Evolutionary conservation across 2,113 vertebrate species (phyloP), one percentile per base, ranked within the genome.

Genomic region (Salvelinus namaycush): DNA sequence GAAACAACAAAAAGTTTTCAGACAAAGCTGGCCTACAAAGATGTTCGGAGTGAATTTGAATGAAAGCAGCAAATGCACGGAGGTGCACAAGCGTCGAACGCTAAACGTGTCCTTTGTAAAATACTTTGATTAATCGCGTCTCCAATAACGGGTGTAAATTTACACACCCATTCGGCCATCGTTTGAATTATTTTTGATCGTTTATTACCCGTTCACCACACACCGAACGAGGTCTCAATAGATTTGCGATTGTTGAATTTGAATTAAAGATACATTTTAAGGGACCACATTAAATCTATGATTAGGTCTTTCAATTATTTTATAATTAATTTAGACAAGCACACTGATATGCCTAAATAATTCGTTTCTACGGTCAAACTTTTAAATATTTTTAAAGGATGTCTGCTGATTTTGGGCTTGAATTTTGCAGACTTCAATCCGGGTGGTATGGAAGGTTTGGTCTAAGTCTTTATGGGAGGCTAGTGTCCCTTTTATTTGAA

Each of bases 111-210:
- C 11, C n/a, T 24, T 70, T 24, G 8, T 13, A 48, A 24, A 20
- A 16, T 39, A 48, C 48, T 29, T 48, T 64, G 39, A 44, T 24
- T 48, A 13, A 74, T n/a, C 16, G 14, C n/a, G 4, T 7, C 20
- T 48, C 34, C 85, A 83, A 79, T 83, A 57, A 59, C 79, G 81
- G 80, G 66, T 86, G 83, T 86, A 85, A 24, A 87, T 84, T 85
- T 78, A 84, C 76, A 59, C 80, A 59, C 80, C 31, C 24, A 76
- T 74, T 44, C 59, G 75, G 70, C 48, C 54, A 73, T 27, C 22
- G 70, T 59, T 60, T 79, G 70, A 60, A 65, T 6, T 73, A 62
- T 78, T 80, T 81, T 74, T 78, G 76, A 73, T 76, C 67, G 76
- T 77, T 70, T 27, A 39, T 0, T 60, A 75, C 72, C 74, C 9